A percentile compares a stretch with the other conserved stretches of the same genome.
Conservation (phyloP, 2,113 vertebrate genomes). For the Pseudorhombus dupliciocellatus region DNA sequence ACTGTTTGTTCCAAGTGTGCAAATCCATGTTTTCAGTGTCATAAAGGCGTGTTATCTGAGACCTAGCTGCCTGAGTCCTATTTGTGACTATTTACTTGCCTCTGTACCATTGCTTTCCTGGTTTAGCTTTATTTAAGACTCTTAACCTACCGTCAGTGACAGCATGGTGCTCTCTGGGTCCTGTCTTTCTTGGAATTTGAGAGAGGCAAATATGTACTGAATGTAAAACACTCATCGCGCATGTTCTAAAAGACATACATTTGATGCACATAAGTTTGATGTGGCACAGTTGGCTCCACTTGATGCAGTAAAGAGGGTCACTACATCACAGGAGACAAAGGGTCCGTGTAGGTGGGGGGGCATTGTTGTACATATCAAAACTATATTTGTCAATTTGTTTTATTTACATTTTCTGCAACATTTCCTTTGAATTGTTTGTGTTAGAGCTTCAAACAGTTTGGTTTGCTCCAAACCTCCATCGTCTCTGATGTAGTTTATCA, state of each 20-base stretch:
- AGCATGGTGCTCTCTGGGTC: no score
- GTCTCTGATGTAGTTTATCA: constrained; percentile 3
- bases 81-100: not conserved
- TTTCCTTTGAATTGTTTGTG: not conserved
- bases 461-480: not conserved
- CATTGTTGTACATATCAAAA: not conserved
- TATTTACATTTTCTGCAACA: not conserved
- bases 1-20: not conserved
- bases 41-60: not conserved
- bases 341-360: no score
- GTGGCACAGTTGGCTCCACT: no score
- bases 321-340: not conserved
- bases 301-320: not conserved
- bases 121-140: not conserved
- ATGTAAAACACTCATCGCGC: no score
- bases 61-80: not conserved
- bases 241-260: not conserved
- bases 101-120: not conserved
- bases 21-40: not conserved
- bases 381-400: not conserved
- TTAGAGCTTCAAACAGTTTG: not conserved
- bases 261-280: not conserved
- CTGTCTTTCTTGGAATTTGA: no score
- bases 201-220: no score
- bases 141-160: no score